Evolutionary conservation across 37 sponge, comb jelly and placozoan genomes (phyloP).

Genomic region (Trichoplax adhaerens): DNA sequence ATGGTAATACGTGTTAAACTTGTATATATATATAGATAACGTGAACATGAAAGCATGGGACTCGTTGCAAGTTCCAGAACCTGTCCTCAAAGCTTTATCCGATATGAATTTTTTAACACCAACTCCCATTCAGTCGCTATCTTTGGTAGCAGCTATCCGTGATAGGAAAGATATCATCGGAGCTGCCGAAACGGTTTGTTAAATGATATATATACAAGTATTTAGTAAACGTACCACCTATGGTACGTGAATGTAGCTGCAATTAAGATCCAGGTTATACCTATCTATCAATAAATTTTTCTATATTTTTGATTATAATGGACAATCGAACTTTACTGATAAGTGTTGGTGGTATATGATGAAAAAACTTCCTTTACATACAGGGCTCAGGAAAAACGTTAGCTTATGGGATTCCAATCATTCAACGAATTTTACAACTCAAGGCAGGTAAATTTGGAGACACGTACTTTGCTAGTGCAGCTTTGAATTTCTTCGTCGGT

Average conservation of each 20-base stretch:
- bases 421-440: slow-evolving; percentile 38
- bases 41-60: slow-evolving; percentile 41
- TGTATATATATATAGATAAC: too few relatives aligned
- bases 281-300: slow-evolving; percentile 3
- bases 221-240: background rate
- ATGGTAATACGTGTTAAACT: too few relatives aligned
- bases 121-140: slow-evolving; percentile 63
- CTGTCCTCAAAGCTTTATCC: slow-evolving; percentile 37
- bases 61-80: slow-evolving; percentile 30
- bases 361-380: background rate
- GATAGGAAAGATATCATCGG: slow-evolving; percentile 64
- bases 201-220: background rate
- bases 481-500: too few relatives aligned
- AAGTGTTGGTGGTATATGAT: too few relatives aligned
- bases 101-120: slow-evolving; percentile 53
- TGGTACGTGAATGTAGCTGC: too few relatives aligned
- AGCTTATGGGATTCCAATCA: slow-evolving; percentile 79
- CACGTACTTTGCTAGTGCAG: too few relatives aligned
- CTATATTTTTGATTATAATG: slow-evolving; percentile 55
- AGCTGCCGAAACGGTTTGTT: slow-evolving; percentile 88
- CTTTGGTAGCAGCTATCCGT: slow-evolving; percentile 50
- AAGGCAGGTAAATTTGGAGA: background rate
- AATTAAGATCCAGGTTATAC: background rate
- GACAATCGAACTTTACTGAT: slow-evolving; percentile 12
- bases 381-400: slow-evolving; percentile 36